Evolutionary conservation across 2,797 vertebrate genomes (phyloP), one percentile per base, ranked within the genome.

Genomic region (Xerus rutilus): DNA sequence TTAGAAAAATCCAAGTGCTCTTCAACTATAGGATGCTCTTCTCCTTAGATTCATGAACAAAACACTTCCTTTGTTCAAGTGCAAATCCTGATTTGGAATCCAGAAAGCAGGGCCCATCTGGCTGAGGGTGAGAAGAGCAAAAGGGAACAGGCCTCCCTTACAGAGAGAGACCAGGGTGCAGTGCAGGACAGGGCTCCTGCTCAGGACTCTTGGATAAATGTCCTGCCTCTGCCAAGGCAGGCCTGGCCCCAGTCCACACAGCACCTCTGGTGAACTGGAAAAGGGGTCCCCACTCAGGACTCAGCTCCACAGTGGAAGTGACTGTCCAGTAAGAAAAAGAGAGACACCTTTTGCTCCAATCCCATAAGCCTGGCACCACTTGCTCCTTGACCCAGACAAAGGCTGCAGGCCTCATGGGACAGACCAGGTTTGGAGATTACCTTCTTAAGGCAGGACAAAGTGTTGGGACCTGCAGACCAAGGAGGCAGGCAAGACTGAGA

Each of bases 341-440:
- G 39, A 39, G 39, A 39, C 39, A 39, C 39, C 20, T 10, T 78
- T 39, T 8, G 59, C 85, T 35, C 2, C 13, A 86, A 49, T 76
- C 39, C 35, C 0, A 0, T 21, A 20, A 57, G 28, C n/a, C 76
- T 62, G 5, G 7, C 10, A 10, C 21, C 0, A 39, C 30, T 67
- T n/a, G 7, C 18, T 65, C 28, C 18, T 65, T 43, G 54, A 39
- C 28, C 49, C 23, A 25, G 5, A 30, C 28, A 35, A 67, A 79
- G 54, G 23, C 28, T 52, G 30, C 20, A 49, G 73, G 43, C 1
- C 35, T 39, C 23, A 30, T 0, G 2, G 67, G 64, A 32, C 23
- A 35, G 64, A 23, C 21, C 65, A 18, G 11, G 7, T 5, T 25
- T 21, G 49, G 62, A 30, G 59, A 28, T 17, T 23, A 47, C 43